phyloP scores from a whole-genome alignment of 1,140 invertebrate species.

The Wiebesia pumilae region DNA sequence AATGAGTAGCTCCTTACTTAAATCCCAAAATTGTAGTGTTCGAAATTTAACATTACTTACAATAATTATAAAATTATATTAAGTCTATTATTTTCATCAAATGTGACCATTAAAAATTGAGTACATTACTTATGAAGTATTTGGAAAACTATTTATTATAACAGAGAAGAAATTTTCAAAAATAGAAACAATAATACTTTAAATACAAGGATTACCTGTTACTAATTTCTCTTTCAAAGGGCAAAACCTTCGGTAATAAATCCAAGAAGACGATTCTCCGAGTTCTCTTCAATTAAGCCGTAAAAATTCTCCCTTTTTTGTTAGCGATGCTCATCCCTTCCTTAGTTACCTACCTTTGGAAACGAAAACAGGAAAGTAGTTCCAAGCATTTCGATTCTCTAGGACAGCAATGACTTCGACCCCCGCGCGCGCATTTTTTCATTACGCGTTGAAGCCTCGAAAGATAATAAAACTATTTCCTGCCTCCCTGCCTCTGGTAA shows the following conservation, averaged over 20 bases:
- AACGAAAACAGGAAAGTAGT: background rate
- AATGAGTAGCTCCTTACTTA: too few relatives aligned
- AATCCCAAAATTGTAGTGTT: too few relatives aligned
- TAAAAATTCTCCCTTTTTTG: conserved; percentile 26
- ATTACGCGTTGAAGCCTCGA: background rate
- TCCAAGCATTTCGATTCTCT: background rate
- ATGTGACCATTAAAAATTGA: background rate
- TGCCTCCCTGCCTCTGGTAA: conserved; percentile 13
- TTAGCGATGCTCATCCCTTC: background rate
- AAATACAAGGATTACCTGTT: background rate
- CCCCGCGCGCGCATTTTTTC: background rate
- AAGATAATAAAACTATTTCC: conserved; percentile 48
- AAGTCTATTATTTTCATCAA: background rate
- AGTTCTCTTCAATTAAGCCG: conserved; percentile 29
- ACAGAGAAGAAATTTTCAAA: background rate
- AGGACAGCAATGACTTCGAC: background rate
- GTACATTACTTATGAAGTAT: background rate
- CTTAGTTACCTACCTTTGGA: too few relatives aligned
- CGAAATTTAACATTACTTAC: too few relatives aligned
- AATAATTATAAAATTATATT: background rate
- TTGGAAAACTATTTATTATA: background rate
- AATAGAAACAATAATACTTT: background rate
- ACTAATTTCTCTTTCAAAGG: background rate
- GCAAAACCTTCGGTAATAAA: background rate
- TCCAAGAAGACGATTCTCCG: background rate